These are phyloP conservation scores for Brenthis hecate DNA, from an alignment of 2,888 invertebrate species.

Conservation along the genomic window DNA sequence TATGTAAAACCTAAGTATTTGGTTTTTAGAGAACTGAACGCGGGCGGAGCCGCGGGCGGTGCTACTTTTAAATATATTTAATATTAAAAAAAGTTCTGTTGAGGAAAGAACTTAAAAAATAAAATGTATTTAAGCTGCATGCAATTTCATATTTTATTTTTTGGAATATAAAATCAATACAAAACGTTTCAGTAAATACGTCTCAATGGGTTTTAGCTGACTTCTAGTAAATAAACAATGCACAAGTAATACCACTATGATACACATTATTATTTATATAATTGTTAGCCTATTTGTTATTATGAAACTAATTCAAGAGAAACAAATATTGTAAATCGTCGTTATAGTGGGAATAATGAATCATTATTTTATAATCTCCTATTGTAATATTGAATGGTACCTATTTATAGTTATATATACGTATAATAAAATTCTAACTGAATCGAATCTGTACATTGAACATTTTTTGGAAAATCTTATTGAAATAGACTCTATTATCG, in stretches of 20 bases:
- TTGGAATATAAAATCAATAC: not conserved
- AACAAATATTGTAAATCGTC: not conserved
- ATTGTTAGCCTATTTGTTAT: not conserved
- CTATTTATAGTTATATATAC: not conserved
- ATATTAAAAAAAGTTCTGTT: too few relatives aligned
- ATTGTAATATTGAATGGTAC: not conserved
- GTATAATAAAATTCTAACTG: too few relatives aligned
- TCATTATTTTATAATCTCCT: conserved; percentile 7
- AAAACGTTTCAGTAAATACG: not conserved
- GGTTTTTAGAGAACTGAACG: too few relatives aligned
- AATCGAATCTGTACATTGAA: too few relatives aligned
- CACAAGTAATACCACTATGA: conserved; percentile 6
- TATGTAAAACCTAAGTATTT: too few relatives aligned
- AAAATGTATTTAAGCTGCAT: too few relatives aligned
- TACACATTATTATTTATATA: conserved; percentile 1
- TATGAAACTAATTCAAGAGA: not conserved
- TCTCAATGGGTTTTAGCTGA: conserved; percentile 3
- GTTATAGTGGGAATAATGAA: conserved; percentile 9
- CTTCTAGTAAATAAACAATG: conserved; percentile 3
- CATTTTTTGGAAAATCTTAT: too few relatives aligned
- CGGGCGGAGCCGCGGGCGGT: too few relatives aligned
- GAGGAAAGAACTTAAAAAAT: too few relatives aligned
- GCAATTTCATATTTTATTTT: not conserved
- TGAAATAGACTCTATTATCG: too few relatives aligned
- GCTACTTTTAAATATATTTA: too few relatives aligned